Conservation (phyloP, 2,113 vertebrate species). For the Ptilonorhynchus violaceus region DNA sequence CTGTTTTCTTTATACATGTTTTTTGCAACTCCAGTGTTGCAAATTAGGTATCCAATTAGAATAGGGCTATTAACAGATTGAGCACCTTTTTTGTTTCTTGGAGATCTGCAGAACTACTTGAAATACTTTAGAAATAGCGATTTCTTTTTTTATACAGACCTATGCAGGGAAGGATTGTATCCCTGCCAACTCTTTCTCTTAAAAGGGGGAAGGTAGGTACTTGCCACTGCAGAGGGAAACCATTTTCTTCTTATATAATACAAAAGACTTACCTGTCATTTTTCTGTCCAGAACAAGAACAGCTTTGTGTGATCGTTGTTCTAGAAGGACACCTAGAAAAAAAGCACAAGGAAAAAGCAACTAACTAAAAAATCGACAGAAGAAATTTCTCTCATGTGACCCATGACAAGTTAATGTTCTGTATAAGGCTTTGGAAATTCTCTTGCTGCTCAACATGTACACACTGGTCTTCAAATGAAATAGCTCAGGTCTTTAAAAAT, state of each 20-base stretch:
- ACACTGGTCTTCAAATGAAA: background rate
- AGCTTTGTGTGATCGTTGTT: background rate
- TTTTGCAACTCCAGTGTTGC: slow-evolving; percentile 55
- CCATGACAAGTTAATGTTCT: background rate
- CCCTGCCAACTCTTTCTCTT: background rate
- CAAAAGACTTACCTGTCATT: background rate
- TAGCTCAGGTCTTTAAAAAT: background rate
- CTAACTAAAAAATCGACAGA: background rate
- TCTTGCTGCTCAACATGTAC: background rate
- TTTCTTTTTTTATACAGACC: background rate
- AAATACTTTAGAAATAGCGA: background rate
- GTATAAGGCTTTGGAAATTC: background rate
- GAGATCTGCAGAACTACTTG: slow-evolving; percentile 28
- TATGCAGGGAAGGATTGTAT: background rate
- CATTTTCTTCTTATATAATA: background rate
- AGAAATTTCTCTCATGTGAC: background rate
- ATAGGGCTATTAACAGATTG: slow-evolving; percentile 52
- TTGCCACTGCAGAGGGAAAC: background rate
- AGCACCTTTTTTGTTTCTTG: slow-evolving; percentile 53
- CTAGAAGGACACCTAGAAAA: background rate
- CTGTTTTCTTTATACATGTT: slow-evolving; percentile 56
- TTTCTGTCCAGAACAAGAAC: background rate
- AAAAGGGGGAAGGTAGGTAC: background rate
- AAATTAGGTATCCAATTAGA: slow-evolving; percentile 62
- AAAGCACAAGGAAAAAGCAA: background rate